Evolutionary conservation across 2,888 invertebrate genomes (phyloP).

Genomic region (Chymomyza amoena): DNA sequence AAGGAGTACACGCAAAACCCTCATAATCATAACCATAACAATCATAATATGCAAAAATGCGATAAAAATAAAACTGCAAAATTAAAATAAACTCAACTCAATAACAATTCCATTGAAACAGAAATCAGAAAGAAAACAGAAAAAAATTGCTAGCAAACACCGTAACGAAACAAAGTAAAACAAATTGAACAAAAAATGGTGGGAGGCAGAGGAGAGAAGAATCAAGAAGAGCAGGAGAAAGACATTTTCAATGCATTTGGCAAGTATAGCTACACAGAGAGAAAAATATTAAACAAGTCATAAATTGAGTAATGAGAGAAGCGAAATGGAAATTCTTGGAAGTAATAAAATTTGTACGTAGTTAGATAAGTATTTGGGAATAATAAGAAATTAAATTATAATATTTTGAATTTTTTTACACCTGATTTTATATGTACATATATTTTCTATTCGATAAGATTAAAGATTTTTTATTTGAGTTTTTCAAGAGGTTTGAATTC

Average conservation of each 20-base stretch:
- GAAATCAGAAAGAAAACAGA: constrained; percentile 40
- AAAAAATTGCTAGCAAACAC: constrained; percentile 29
- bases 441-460: no score
- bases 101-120: constrained; percentile 58
- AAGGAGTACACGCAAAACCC: background rate
- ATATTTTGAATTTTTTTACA: no score
- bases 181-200: constrained; percentile 1
- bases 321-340: no score
- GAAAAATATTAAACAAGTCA: no score
- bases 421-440: no score
- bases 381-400: no score
- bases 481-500: no score
- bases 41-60: constrained; percentile 7
- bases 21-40: background rate
- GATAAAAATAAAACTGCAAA: constrained; percentile 24
- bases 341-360: no score
- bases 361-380: no score
- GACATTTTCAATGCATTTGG: constrained; percentile 14
- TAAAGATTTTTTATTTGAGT: no score
- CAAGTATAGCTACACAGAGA: background rate
- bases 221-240: background rate
- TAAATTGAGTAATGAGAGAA: no score
- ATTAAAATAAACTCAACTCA: constrained; percentile 56
- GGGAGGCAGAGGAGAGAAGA: background rate
- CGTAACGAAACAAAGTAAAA: constrained; percentile 8